Conservation (phyloP, 2,888 invertebrate species). For the Xanthia togata region DNA sequence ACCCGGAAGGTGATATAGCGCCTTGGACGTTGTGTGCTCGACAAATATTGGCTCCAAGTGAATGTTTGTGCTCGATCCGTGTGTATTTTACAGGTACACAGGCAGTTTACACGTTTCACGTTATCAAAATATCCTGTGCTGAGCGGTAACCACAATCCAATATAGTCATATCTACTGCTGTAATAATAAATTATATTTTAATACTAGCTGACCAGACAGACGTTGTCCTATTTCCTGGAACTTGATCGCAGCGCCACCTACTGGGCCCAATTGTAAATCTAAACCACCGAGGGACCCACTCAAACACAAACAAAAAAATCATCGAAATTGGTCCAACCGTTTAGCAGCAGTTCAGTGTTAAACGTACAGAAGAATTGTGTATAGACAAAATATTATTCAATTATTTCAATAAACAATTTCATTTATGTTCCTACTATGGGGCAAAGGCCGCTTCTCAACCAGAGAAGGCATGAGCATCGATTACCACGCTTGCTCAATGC, state of each 20-base stretch:
- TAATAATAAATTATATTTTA: not conserved
- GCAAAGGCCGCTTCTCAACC: too few species aligned
- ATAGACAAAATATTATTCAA: not conserved
- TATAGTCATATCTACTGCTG: not conserved
- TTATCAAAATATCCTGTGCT: not conserved
- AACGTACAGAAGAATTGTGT: too few species aligned
- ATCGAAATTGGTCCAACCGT: too few species aligned
- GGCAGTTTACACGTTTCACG: too few species aligned
- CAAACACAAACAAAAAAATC: too few species aligned
- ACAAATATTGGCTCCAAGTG: conserved; percentile 44
- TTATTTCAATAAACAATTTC: not conserved
- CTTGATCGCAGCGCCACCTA: too few species aligned
- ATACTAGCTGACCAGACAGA: too few species aligned
- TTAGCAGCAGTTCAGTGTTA: too few species aligned
- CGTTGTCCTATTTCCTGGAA: too few species aligned
- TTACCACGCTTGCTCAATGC: not conserved
- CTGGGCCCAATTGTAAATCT: too few species aligned
- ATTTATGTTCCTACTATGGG: not conserved
- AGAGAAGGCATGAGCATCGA: not conserved
- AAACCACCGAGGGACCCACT: too few species aligned
- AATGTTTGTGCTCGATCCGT: conserved; percentile 24
- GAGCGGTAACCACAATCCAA: too few species aligned
- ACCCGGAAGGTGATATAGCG: conserved; percentile 12
- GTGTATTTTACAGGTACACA: not conserved
- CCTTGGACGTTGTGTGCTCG: conserved; percentile 27